Evolutionary conservation across 2,113 vertebrate species (phyloP), one percentile per base, ranked within the genome.

Genomic region (Callaeas wilsoni): DNA sequence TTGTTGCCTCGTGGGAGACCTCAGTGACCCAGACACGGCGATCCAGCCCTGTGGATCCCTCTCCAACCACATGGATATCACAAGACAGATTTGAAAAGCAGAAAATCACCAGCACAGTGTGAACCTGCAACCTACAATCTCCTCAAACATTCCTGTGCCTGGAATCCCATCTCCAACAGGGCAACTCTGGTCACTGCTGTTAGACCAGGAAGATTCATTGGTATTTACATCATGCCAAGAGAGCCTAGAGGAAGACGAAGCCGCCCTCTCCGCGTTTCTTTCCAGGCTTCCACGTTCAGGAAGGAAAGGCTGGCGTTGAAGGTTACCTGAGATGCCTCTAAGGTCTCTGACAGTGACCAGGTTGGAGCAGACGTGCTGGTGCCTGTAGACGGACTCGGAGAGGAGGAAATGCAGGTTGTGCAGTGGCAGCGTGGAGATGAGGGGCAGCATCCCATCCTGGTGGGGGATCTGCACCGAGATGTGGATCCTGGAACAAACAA

Each of bases 401-500:
- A 99, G 97, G 22, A 99, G 98, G 95, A 99, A 99, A 76, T 99
- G 99, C 86, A 99, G 97, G 92, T 99, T 99, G 98, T 99, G 99
- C 81, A 99, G 95, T 0, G 99, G 99, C 98, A 99, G 98, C 41
- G 99, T 99, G 92, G 99, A 99, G 96, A 99, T 98, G 60, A 99
- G 98, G 7, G 99, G 99, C 89, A 99, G 98, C 99, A 99, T 99
- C 4, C 99, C 99, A 3, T 99, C 99, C 97, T 99, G 99, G 87
- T 99, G 99, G 12, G 99, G 99, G 89, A 99, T 99, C 98, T 99
- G 99, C 93, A 99, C 99, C 0, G 99, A 99, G 83, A 99, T 99
- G 82, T 99, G 99, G 97, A 99, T 99, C 70, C 99, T 99, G 55
- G 33, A 96, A 93, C n/a, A 53, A 71, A 73, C 0, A 63, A 23